A percentile compares a stretch with the other conserved stretches of the same genome.
Evolutionary conservation across 2,113 vertebrate species (phyloP).

Genomic region (Pedetes capensis): DNA sequence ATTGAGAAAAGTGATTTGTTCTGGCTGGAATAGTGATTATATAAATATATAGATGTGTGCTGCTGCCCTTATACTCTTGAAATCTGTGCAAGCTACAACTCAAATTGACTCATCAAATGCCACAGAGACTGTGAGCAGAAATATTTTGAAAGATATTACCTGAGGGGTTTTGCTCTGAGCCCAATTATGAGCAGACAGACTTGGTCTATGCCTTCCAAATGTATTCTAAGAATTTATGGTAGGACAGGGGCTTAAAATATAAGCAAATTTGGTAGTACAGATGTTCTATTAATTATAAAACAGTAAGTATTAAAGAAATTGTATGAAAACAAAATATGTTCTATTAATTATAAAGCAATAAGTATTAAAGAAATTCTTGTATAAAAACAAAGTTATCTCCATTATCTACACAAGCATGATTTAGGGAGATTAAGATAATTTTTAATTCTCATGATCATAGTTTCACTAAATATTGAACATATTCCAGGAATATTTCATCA

Average conservation of each 20-base stretch:
- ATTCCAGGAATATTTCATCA: neutral
- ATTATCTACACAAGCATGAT: neutral
- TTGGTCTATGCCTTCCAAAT: conserved; percentile 13
- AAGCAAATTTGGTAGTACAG: conserved; percentile 25
- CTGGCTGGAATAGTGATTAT: conserved; percentile 38
- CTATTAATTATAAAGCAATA: conserved; percentile 38
- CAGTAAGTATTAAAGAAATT: conserved; percentile 27
- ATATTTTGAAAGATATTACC: conserved; percentile 58
- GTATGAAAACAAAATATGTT: conserved; percentile 7
- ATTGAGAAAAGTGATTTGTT: conserved; percentile 40
- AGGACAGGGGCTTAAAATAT: conserved; percentile 15
- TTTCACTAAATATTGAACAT: conserved; percentile 31
- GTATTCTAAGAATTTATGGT: conserved; percentile 47
- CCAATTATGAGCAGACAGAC: conserved; percentile 53
- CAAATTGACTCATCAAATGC: conserved; percentile 63
- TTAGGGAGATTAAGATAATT: neutral
- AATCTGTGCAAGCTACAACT: conserved; percentile 49
- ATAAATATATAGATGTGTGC: neutral
- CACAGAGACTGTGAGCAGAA: conserved; percentile 44
- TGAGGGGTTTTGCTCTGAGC: conserved; percentile 67
- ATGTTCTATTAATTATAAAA: conserved; percentile 48
- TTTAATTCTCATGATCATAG: conserved; percentile 39
- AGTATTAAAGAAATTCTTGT: conserved; percentile 26
- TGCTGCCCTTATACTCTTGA: conserved; percentile 22
- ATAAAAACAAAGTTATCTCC: neutral